Evolutionary conservation across 2,797 vertebrate species (phyloP), one percentile per base, ranked within the genome.

Genomic region (Manis javanica): DNA sequence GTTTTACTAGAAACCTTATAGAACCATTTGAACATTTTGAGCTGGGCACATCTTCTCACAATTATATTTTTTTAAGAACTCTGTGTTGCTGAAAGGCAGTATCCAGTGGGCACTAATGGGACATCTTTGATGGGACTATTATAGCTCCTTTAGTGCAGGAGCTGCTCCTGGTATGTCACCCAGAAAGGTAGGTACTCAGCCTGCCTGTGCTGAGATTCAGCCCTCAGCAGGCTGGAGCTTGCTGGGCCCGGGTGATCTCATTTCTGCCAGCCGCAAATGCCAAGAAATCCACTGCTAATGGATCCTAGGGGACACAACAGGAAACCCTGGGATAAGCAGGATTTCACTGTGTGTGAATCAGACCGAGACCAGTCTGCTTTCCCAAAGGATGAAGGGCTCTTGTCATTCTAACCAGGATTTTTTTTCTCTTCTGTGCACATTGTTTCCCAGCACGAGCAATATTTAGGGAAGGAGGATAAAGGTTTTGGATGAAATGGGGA

Each of bases 331-430:
- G 57, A 55, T 78, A 61, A 93, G 31, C 46, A 90, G 53, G 63
- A 59, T 87, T 93, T 95, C 46, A 18, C 39, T 18, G 12, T 16
- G 9, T 75, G 78, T 87, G 95, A 94, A 89, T 74, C 78, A 78
- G 75, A 94, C 21, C 0, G 3, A 90, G 49, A 16, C 31, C 4
- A 6, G 57, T 16, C 69, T 75, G 72, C 69, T 55, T 86, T 94
- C 71, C 59, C 85, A 61, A 83, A 88, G 74, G 83, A 77, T 14
- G 7, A 69, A 68, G 49, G 24, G 18, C 75, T 95, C 49, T 88
- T 75, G 89, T 63, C 78, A 78, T 23, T 64, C 23, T n/a, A 61
- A 63, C 37, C 26, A 51, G 46, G 74, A 68, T 42, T n/a, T 66
- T 8, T 6, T 59, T 24, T 37, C 8, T 21, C 91, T 59, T 72